Evolutionary conservation across 2,113 vertebrate species (phyloP).

Genomic region (Tyrannus savana): DNA sequence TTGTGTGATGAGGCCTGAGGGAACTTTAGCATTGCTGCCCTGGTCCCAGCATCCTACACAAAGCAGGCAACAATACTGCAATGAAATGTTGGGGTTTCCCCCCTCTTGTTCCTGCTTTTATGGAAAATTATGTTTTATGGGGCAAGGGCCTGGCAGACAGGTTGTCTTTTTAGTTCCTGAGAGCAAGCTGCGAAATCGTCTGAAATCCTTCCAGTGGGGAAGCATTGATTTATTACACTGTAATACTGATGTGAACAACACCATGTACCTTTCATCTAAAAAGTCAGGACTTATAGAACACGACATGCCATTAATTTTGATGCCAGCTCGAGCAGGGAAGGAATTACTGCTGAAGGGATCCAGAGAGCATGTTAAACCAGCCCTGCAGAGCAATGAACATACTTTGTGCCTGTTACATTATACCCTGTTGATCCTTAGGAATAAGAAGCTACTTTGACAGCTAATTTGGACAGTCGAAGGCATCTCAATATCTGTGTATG

Average conservation of each 20-base stretch:
- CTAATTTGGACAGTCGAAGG: background rate
- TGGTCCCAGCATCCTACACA: fast-evolving
- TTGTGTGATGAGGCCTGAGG: background rate
- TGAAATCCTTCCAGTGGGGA: conserved; percentile 43
- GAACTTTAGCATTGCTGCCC: background rate
- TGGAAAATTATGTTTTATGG: background rate
- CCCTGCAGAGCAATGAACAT: conserved; percentile 24
- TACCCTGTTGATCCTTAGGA: conserved; percentile 12
- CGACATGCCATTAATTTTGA: conserved; percentile 61
- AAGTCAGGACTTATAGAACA: conserved; percentile 62
- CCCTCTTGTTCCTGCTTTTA: background rate
- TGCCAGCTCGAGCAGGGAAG: conserved; percentile 35
- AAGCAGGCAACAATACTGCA: background rate
- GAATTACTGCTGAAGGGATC: conserved; percentile 51
- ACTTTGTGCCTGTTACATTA: conserved; percentile 6
- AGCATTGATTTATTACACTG: conserved; percentile 61
- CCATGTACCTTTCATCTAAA: conserved; percentile 61
- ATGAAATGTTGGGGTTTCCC: background rate
- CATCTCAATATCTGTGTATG: background rate
- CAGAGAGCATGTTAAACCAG: conserved; percentile 48
- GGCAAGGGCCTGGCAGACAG: background rate
- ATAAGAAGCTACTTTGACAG: background rate
- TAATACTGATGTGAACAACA: conserved; percentile 31
- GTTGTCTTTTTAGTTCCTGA: background rate
- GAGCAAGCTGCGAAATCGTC: background rate